A percentile compares a stretch with the other conserved stretches of the same genome.
Evolutionary conservation across 2,797 vertebrate species (phyloP).

Genomic region (Acomys russatus): DNA sequence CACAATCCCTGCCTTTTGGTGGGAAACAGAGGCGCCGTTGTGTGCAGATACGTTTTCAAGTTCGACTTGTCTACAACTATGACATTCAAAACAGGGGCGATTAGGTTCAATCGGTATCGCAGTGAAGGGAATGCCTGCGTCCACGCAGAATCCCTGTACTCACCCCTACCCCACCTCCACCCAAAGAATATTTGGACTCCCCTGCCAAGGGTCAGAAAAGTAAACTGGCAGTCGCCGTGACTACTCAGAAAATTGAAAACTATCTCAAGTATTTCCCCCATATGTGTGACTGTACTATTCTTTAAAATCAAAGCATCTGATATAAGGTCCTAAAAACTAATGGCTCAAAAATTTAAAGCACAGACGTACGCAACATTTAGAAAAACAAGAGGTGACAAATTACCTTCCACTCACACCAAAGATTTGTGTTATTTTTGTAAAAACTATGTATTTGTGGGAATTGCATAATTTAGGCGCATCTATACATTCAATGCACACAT

Average conservation of each 20-base stretch:
- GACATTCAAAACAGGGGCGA: constrained; percentile 82
- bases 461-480: background rate
- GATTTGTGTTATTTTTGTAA: background rate
- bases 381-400: constrained; percentile 21
- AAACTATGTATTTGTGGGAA: constrained; percentile 4
- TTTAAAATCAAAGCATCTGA: constrained; percentile 58
- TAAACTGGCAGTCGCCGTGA: constrained; percentile 49
- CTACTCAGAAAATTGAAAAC: constrained; percentile 38
- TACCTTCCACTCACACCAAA: constrained; percentile 7
- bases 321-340: background rate
- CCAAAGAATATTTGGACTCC: constrained; percentile 44
- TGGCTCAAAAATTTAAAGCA: background rate
- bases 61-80: constrained; percentile 78
- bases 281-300: background rate
- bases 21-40: constrained; percentile 71
- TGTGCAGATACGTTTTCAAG: constrained; percentile 74
- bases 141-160: constrained; percentile 16
- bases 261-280: background rate
- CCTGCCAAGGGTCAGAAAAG: constrained; percentile 57
- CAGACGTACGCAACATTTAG: background rate
- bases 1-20: constrained; percentile 79
- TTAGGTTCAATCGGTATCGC: constrained; percentile 72
- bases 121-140: constrained; percentile 72
- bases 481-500: background rate
- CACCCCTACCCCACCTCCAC: background rate